Evolutionary conservation across 2,113 vertebrate species (phyloP), one percentile per base, ranked within the genome.

Genomic region (Tetraodon nigroviridis): DNA sequence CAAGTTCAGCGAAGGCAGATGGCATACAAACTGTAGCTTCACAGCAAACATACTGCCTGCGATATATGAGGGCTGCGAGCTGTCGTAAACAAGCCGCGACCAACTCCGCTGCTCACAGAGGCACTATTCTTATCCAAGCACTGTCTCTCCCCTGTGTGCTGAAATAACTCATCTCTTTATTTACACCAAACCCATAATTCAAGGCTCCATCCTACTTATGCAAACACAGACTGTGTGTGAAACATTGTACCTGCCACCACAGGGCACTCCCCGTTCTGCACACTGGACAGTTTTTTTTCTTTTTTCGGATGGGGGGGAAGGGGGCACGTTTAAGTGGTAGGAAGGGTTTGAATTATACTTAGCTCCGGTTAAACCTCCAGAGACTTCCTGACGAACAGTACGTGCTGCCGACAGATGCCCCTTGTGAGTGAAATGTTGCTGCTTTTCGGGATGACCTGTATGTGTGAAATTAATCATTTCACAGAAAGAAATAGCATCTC

Each of bases 381-480:
- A 87, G 88, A 90, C 89, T 88, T 87, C 88, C 87, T 69, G 86
- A 84, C 68, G 79, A 65, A 60, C 76, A 67, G 74, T 76, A 70
- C 80, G 77, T 76, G 79, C 75, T 86, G 82, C 89, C 87, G 89
- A 90, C 85, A 66, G 84, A 73, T 80, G 76, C 76, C 87, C 85
- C 85, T 78, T 69, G 86, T 85, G 87, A 87, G 87, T 84, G 86
- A 90, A 86, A 87, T 77, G 86, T 75, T 82, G 78, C 86, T 81
- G 84, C 84, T 88, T 84, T 75, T 80, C 67, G 77, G 72, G 84
- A 87, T 89, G 88, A 89, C 88, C 87, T 17, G 44, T 87, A 82
- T 53, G 81, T 83, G 84, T 76, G 82, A 89, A 86, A 90, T 90
- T 89, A 90, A 89, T 90, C 88, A 89, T 84, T 84, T 85, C 84